Conservation (phyloP, 37 sponge, comb jelly and placozoan genomes). For the Geodia barretti region DNA sequence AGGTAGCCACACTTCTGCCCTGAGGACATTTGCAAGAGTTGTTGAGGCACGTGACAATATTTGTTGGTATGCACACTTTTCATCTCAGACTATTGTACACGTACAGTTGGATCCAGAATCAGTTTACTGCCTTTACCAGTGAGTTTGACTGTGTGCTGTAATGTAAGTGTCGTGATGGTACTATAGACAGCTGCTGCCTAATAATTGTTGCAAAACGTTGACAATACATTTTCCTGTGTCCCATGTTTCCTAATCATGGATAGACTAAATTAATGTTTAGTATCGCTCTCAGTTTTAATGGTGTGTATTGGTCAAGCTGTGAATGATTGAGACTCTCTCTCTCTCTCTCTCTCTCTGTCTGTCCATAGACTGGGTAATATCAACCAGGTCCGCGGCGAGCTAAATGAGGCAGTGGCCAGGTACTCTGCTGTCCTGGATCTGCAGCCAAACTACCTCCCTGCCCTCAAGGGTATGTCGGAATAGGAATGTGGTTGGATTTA, state of each 20-base stretch:
- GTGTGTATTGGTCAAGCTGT: too few species aligned
- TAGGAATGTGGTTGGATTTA: too few species aligned
- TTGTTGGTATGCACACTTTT: not conserved
- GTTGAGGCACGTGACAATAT: constrained; percentile 42
- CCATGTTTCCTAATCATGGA: too few species aligned
- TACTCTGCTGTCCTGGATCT: constrained; percentile 59
- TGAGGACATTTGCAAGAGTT: constrained; percentile 71
- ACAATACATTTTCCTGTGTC: too few species aligned
- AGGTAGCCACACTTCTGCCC: constrained; percentile 76
- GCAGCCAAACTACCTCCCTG: constrained; percentile 65
- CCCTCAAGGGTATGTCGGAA: constrained; percentile 70
- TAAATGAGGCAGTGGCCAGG: constrained; percentile 50
- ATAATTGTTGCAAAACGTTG: too few species aligned
- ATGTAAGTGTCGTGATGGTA: not conserved
- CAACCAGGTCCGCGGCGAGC: constrained; percentile 41
- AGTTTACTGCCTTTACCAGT: constrained; percentile 71
- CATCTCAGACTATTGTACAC: not conserved
- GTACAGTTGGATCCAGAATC: constrained; percentile 61
- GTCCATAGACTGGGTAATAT: constrained; percentile 59
- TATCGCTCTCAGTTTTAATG: too few species aligned
- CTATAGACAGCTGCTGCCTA: too few species aligned
- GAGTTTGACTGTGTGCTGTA: not conserved
- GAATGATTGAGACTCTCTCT: too few species aligned
- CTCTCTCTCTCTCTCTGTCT: too few species aligned
- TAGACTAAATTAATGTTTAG: too few species aligned